A percentile compares a stretch with the other conserved stretches of the same genome.
These are phyloP conservation scores for Galeopsomyia nigrocyanea DNA, from an alignment of 2,888 invertebrate genomes.

Conservation along the genomic window DNA sequence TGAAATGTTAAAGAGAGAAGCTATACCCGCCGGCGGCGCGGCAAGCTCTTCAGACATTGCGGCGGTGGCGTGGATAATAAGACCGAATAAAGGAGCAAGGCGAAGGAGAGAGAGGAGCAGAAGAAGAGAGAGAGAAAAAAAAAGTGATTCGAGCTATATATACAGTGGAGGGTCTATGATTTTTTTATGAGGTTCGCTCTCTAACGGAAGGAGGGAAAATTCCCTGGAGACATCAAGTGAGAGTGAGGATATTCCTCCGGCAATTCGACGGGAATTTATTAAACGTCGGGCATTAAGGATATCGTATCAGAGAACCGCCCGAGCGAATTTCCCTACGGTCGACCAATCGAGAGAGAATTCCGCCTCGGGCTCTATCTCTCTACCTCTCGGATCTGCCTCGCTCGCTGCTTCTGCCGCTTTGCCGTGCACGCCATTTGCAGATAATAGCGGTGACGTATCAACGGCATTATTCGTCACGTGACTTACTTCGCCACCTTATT, in stretches of 20 bases:
- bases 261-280: conserved; percentile 53
- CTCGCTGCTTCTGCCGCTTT: not conserved
- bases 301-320: conserved; percentile 48
- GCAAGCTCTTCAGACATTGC: not conserved
- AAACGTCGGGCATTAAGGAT: conserved; percentile 55
- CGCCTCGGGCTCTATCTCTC: conserved; percentile 21
- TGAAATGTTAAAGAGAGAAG: conserved; percentile 21
- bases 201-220: conserved; percentile 18
- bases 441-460: conserved; percentile 42
- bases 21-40: not conserved
- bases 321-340: conserved; percentile 54
- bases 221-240: conserved; percentile 30
- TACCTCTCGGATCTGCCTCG: not conserved
- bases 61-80: conserved; percentile 19
- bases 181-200: conserved; percentile 38
- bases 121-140: too few relatives aligned
- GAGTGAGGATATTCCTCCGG: conserved; percentile 39
- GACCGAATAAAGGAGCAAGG: conserved; percentile 30
- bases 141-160: conserved; percentile 22
- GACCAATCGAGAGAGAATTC: conserved; percentile 37
- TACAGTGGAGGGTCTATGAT: conserved; percentile 21
- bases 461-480: conserved; percentile 37
- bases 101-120: not conserved
- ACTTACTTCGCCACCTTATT: conserved; percentile 18
- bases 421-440: conserved; percentile 20